Conservation (phyloP, 2,113 vertebrate genomes). For the Trogon surrucura region DNA sequence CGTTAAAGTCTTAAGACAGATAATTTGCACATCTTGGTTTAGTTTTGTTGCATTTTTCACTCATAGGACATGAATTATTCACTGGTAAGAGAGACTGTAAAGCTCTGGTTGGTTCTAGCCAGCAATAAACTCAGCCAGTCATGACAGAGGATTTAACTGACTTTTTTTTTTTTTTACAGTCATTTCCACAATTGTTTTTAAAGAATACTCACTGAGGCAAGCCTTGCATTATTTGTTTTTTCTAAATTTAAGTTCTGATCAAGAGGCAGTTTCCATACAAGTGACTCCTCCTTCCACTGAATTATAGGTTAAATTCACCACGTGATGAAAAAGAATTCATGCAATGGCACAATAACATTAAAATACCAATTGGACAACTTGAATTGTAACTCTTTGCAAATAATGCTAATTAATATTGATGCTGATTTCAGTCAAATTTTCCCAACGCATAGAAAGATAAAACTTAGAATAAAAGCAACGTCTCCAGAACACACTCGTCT, state of each 20-base stretch:
- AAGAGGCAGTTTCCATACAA: not conserved
- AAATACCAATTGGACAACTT: not conserved
- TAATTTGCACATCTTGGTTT: constrained; percentile 7
- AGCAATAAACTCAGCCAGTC: not conserved
- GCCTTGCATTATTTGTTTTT: not conserved
- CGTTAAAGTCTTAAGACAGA: constrained; percentile 1
- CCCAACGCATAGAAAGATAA: not conserved
- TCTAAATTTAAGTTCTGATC: not conserved
- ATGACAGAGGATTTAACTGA: not conserved
- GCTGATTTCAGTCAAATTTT: not conserved
- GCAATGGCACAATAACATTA: not conserved
- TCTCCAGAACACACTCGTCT: not conserved
- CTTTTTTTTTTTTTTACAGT: not conserved
- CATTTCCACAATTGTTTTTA: not conserved
- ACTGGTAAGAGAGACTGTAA: not conserved
- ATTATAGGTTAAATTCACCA: not conserved
- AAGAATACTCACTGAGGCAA: not conserved
- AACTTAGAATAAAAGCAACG: not conserved
- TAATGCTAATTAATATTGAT: not conserved
- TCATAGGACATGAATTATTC: constrained; percentile 4
- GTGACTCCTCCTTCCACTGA: not conserved
- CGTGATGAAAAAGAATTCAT: not conserved
- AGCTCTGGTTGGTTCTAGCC: not conserved
- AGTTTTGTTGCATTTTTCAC: not conserved
- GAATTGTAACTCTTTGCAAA: not conserved